These are phyloP conservation scores for Cardiocondyla obscurior DNA, from an alignment of 1,140 invertebrate genomes.

Conservation along the genomic window DNA sequence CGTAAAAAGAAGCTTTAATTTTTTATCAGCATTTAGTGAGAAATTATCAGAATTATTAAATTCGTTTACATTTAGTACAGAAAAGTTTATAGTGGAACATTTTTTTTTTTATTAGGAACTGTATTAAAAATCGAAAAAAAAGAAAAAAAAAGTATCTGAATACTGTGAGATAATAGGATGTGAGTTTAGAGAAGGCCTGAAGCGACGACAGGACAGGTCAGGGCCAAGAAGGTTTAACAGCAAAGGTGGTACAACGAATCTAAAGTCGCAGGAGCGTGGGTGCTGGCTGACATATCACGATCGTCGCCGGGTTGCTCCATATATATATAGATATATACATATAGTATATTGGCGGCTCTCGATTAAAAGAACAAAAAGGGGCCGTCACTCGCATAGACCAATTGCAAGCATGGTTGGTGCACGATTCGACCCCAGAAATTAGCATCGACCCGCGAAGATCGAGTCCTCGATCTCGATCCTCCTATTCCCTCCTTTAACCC, in stretches of 20 bases:
- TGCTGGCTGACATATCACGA: slow-evolving; percentile 70
- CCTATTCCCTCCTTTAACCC: not conserved
- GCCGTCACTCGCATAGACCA: slow-evolving; percentile 58
- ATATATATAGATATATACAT: slow-evolving; percentile 27
- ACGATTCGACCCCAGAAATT: slow-evolving; percentile 70
- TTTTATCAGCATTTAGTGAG: not conserved
- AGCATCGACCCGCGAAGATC: slow-evolving; percentile 65
- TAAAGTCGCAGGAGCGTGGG: slow-evolving; percentile 69
- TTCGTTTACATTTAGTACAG: not conserved
- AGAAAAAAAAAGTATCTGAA: not conserved
- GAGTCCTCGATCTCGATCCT: slow-evolving; percentile 59
- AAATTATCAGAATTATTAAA: not conserved
- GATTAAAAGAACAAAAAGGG: slow-evolving; percentile 68
- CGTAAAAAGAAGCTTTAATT: not conserved
- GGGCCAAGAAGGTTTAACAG: slow-evolving; percentile 54
- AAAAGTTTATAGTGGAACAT: not conserved
- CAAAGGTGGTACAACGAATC: slow-evolving; percentile 64
- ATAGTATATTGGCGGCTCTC: slow-evolving; percentile 57
- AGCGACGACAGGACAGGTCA: slow-evolving; percentile 67
- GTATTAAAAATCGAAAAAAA: not conserved
- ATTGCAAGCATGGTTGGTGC: slow-evolving; percentile 53
- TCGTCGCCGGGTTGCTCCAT: slow-evolving; percentile 68
- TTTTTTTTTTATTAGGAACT: not conserved
- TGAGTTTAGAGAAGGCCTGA: slow-evolving; percentile 47
- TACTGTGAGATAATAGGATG: slow-evolving; percentile 26